Percentiles rank a stretch among this genome's conserved stretches.
phyloP scores from a whole-genome alignment of 35 echinoderm and acorn worm species.

The Heliocidaris erythrogramma region DNA sequence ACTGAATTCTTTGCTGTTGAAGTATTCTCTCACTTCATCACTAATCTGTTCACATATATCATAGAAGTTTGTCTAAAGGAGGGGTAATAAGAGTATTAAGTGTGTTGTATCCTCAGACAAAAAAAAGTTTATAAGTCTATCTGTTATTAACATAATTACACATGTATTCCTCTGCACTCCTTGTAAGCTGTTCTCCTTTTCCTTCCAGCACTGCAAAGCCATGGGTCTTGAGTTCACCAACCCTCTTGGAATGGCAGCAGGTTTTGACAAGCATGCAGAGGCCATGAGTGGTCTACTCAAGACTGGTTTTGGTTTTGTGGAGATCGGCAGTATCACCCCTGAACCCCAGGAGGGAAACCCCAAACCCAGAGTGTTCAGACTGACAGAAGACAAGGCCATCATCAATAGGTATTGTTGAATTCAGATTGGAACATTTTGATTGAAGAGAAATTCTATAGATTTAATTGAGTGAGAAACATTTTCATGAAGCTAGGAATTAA shows the following conservation, averaged over 20 bases:
- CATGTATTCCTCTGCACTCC: no score
- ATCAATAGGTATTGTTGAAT: constrained; percentile 77
- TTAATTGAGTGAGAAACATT: no score
- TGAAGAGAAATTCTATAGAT: background rate
- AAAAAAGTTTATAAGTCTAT: no score
- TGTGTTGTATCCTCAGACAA: no score
- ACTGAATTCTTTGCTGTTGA: no score
- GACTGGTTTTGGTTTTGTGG: constrained; percentile 96
- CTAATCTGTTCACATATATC: no score
- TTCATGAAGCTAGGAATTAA: no score
- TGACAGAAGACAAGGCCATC: constrained; percentile 79
- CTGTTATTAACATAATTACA: no score
- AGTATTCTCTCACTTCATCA: no score
- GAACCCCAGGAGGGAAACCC: constrained; percentile 93
- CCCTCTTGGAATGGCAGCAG: constrained; percentile 86
- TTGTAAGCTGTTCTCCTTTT: background rate
- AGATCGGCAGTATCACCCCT: constrained; percentile 96
- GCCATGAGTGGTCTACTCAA: constrained; percentile 88
- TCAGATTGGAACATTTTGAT: background rate
- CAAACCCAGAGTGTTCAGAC: constrained; percentile 94
- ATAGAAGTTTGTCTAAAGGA: no score
- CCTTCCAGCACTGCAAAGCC: constrained; percentile 59
- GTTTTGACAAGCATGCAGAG: constrained; percentile 98
- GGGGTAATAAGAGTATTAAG: no score
- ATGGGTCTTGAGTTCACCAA: constrained; percentile 84